Conservation (phyloP, 2,888 invertebrate genomes). For the Euspilapteryx auroguttella region DNA sequence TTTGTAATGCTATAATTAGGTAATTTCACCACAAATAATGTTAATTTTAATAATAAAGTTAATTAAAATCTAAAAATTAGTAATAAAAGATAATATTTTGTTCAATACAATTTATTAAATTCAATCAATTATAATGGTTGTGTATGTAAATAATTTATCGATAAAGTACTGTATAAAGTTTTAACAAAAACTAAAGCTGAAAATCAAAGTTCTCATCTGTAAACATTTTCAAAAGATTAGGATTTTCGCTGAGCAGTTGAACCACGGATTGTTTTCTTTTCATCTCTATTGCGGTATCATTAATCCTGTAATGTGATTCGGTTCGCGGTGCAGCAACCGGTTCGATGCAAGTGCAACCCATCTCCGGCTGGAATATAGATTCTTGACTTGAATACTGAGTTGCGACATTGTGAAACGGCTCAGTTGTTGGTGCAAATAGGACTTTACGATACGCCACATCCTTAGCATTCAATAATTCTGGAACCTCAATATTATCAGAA, state of each 20-base stretch:
- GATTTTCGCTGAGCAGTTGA: conserved; percentile 21
- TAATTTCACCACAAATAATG: too few species aligned
- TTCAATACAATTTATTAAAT: too few species aligned
- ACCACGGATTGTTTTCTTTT: conserved; percentile 26
- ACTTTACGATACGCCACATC: conserved; percentile 18
- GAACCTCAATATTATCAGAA: conserved; percentile 9
- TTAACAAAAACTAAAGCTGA: too few species aligned
- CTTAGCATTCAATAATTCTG: conserved; percentile 18
- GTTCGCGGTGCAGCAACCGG: conserved; percentile 6
- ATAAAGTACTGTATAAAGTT: too few species aligned
- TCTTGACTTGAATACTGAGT: conserved; percentile 44
- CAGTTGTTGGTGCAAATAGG: conserved; percentile 28
- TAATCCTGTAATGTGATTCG: conserved; percentile 6
- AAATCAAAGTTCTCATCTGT: conserved; percentile 38
- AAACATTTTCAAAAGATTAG: conserved; percentile 33
- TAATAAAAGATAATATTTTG: too few species aligned
- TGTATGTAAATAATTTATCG: too few species aligned
- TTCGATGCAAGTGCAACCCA: conserved; percentile 21
- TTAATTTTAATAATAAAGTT: too few species aligned
- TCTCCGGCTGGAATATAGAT: conserved; percentile 14
- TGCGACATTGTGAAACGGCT: conserved; percentile 19
- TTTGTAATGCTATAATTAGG: too few species aligned
- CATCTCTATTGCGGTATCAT: conserved; percentile 13
- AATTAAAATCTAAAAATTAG: too few species aligned
- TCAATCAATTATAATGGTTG: too few species aligned